These are phyloP conservation scores for Thymelicus sylvestris DNA, from an alignment of 2,888 invertebrate species.

Conservation along the genomic window DNA sequence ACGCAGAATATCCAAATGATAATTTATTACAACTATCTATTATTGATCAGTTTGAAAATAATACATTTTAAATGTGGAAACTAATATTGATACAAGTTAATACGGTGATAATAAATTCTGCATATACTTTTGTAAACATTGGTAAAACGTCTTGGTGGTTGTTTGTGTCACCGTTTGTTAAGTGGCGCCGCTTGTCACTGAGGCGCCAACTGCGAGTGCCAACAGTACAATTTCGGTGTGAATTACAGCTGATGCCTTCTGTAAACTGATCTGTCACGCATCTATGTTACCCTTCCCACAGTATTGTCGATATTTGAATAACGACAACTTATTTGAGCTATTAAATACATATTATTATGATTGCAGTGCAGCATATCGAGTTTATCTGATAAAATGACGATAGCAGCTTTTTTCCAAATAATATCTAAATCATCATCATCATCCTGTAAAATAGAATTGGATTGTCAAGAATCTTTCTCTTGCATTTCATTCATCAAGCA, in stretches of 20 bases:
- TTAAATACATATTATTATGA: too few species aligned
- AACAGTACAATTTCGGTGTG: slow-evolving; percentile 61
- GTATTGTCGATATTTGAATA: not conserved
- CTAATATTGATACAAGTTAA: slow-evolving; percentile 11
- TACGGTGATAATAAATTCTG: slow-evolving; percentile 13
- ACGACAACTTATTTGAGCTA: too few species aligned
- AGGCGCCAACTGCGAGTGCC: slow-evolving; percentile 55
- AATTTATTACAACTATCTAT: too few species aligned
- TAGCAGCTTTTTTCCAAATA: too few species aligned
- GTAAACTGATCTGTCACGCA: slow-evolving; percentile 69
- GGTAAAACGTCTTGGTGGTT: slow-evolving; percentile 54
- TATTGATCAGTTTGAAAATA: not conserved
- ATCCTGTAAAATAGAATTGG: too few species aligned
- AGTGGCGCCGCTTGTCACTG: slow-evolving; percentile 49
- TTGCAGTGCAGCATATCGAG: too few species aligned
- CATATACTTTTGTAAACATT: slow-evolving; percentile 49
- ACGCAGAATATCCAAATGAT: too few species aligned
- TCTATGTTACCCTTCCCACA: slow-evolving; percentile 17
- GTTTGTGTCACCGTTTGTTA: slow-evolving; percentile 67
- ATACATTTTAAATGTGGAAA: slow-evolving; percentile 4
- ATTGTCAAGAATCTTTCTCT: too few species aligned
- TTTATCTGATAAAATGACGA: too few species aligned
- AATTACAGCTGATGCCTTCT: slow-evolving; percentile 68
- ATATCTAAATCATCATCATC: too few species aligned
- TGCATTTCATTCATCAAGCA: too few species aligned